These are phyloP conservation scores for Macaria liturata DNA, from an alignment of 2,888 invertebrate genomes.

Conservation along the genomic window DNA sequence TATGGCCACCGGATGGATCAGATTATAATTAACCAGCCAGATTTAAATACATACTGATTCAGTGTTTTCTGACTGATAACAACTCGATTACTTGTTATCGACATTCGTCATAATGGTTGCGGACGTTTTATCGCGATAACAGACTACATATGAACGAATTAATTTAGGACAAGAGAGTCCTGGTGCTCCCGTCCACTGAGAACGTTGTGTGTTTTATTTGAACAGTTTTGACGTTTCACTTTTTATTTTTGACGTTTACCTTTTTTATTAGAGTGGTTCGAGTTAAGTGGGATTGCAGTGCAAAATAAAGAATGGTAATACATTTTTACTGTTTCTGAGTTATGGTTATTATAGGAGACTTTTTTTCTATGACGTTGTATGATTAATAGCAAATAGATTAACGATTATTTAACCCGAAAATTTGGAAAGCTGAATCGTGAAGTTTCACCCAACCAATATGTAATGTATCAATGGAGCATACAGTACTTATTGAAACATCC, in stretches of 20 bases:
- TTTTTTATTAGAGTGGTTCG: not conserved
- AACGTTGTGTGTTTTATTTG: conserved; percentile 14
- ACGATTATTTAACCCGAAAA: too few relatives aligned
- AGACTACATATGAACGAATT: conserved; percentile 50
- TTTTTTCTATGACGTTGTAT: too few relatives aligned
- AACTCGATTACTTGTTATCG: conserved; percentile 35
- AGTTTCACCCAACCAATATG: too few relatives aligned
- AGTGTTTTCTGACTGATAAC: conserved; percentile 27
- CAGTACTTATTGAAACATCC: too few relatives aligned
- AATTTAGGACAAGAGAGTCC: conserved; percentile 58
- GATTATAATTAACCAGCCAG: conserved; percentile 4
- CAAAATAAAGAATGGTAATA: conserved; percentile 57
- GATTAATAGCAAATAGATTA: too few relatives aligned
- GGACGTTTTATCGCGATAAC: conserved; percentile 50
- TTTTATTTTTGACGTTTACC: conserved; percentile 1
- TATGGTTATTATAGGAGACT: not conserved
- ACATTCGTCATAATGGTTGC: conserved; percentile 40
- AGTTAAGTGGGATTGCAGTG: conserved; percentile 30
- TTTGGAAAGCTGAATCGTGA: too few relatives aligned
- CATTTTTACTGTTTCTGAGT: conserved; percentile 19
- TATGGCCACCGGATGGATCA: conserved; percentile 1
- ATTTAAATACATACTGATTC: conserved; percentile 16
- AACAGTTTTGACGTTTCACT: conserved; percentile 20
- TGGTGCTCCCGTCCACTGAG: conserved; percentile 43
- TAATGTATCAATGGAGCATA: too few relatives aligned